These are phyloP conservation scores for Polyommatus icarus DNA, from an alignment of 2,888 invertebrate genomes.

Conservation along the genomic window DNA sequence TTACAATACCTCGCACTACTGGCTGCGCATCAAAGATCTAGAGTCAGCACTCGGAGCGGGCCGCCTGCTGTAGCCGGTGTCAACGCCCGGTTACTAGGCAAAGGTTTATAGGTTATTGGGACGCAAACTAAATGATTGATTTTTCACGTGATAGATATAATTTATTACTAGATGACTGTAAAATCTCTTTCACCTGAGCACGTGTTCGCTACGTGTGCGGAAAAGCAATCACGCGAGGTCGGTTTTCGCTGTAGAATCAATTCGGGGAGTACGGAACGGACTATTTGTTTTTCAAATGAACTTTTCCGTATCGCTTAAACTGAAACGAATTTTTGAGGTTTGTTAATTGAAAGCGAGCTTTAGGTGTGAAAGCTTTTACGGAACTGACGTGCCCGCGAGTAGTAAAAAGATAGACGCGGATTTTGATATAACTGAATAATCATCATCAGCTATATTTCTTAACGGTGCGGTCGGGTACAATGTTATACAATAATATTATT, in stretches of 20 bases:
- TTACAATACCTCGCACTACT: background rate
- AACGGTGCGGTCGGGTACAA: background rate
- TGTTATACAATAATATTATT: background rate
- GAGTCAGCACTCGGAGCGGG: background rate
- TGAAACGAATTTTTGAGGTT: slow-evolving; percentile 16
- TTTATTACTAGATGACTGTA: background rate
- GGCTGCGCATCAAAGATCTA: slow-evolving; percentile 7
- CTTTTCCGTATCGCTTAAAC: slow-evolving; percentile 10
- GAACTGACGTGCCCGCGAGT: background rate
- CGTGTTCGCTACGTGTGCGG: slow-evolving; percentile 14
- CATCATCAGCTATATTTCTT: background rate
- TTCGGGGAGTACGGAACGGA: background rate
- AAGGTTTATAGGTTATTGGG: slow-evolving; percentile 17
- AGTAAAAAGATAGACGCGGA: background rate
- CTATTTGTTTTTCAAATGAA: slow-evolving; percentile 15
- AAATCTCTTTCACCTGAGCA: background rate
- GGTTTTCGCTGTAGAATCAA: slow-evolving; percentile 14
- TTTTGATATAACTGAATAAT: background rate
- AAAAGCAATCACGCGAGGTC: slow-evolving; percentile 5
- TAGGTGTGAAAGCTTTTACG: slow-evolving; percentile 15
- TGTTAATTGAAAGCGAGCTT: slow-evolving; percentile 23
- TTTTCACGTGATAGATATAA: slow-evolving; percentile 8
- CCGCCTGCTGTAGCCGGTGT: background rate
- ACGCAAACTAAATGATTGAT: background rate
- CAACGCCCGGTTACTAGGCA: slow-evolving; percentile 14